These are phyloP conservation scores for Sandelia bainsii DNA, from an alignment of 2,797 vertebrate genomes.

Conservation along the genomic window DNA sequence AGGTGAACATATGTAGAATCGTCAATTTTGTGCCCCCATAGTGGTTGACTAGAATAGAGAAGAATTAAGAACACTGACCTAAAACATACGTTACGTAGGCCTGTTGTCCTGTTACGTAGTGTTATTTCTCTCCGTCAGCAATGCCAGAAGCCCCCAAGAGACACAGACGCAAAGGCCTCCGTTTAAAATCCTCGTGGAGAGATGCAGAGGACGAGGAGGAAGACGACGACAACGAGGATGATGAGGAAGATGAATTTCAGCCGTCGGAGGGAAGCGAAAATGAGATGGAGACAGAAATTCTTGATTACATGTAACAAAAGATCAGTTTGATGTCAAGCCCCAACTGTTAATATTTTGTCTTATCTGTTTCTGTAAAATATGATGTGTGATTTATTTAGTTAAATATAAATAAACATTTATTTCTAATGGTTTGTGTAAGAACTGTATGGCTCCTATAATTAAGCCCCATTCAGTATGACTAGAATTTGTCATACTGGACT, in stretches of 20 bases:
- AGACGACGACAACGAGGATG: slow-evolving; percentile 79
- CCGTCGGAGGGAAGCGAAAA: slow-evolving; percentile 96
- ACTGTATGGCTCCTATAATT: background rate
- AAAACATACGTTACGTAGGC: no score
- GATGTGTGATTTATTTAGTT: slow-evolving; percentile 3
- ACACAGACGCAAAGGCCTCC: slow-evolving; percentile 33
- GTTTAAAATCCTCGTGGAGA: background rate
- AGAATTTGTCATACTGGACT: background rate
- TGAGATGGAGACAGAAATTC: slow-evolving; percentile 98
- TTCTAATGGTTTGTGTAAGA: slow-evolving; percentile 1
- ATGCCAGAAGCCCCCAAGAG: slow-evolving; percentile 23
- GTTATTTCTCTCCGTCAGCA: slow-evolving; percentile 25
- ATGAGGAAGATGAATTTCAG: slow-evolving; percentile 92
- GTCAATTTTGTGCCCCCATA: no score
- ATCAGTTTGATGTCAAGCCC: background rate
- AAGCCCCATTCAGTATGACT: background rate
- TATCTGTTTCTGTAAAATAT: slow-evolving; percentile 13
- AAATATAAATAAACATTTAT: slow-evolving; percentile 44
- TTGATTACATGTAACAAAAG: slow-evolving; percentile 90
- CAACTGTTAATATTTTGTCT: background rate
- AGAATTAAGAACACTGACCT: background rate
- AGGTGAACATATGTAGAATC: no score
- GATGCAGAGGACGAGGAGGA: slow-evolving; percentile 55
- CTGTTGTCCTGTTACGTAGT: background rate
- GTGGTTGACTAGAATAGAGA: no score